Percentiles rank a stretch among this genome's conserved stretches.
Conservation (phyloP, 2,888 invertebrate genomes). For the Perdita meconis region DNA sequence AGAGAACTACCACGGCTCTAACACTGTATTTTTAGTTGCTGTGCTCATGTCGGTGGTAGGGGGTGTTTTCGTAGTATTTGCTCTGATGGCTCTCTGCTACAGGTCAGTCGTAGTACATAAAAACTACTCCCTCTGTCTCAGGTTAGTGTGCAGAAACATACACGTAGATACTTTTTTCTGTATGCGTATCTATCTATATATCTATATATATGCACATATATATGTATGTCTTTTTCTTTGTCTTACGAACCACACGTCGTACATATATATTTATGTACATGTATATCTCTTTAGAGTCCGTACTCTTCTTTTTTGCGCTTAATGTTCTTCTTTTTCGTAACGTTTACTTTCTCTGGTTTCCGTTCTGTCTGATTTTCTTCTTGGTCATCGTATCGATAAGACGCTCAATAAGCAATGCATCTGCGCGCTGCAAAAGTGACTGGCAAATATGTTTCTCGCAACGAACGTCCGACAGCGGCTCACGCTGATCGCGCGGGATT, state of each 20-base stretch:
- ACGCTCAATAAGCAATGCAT: neutral
- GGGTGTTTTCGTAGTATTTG: slow-evolving; percentile 99
- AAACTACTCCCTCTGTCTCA: slow-evolving; percentile 99
- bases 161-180: slow-evolving; percentile 78
- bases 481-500: slow-evolving; percentile 4
- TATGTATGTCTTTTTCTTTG: slow-evolving; percentile 2
- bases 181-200: slow-evolving; percentile 53
- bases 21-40: slow-evolving; percentile 98
- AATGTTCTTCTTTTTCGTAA: slow-evolving; percentile 17
- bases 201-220: slow-evolving; percentile 24
- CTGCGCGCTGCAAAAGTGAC: slow-evolving; percentile 17
- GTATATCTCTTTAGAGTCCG: slow-evolving; percentile 56
- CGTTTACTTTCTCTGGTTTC: slow-evolving; percentile 29
- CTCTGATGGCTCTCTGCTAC: slow-evolving; percentile 99
- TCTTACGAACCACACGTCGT: slow-evolving; percentile 7
- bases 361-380: slow-evolving; percentile 9
- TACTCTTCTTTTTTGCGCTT: slow-evolving; percentile 45
- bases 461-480: slow-evolving; percentile 6
- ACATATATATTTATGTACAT: slow-evolving; percentile 55
- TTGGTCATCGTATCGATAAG: slow-evolving; percentile 5
- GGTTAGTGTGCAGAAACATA: slow-evolving; percentile 96
- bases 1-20: slow-evolving; percentile 98
- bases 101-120: slow-evolving; percentile 99
- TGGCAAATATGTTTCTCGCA: slow-evolving; percentile 17
- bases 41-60: slow-evolving; percentile 99